Base-by-base conservation (phyloP, 2,113 vertebrate species). In the Alectura lathami region DNA sequence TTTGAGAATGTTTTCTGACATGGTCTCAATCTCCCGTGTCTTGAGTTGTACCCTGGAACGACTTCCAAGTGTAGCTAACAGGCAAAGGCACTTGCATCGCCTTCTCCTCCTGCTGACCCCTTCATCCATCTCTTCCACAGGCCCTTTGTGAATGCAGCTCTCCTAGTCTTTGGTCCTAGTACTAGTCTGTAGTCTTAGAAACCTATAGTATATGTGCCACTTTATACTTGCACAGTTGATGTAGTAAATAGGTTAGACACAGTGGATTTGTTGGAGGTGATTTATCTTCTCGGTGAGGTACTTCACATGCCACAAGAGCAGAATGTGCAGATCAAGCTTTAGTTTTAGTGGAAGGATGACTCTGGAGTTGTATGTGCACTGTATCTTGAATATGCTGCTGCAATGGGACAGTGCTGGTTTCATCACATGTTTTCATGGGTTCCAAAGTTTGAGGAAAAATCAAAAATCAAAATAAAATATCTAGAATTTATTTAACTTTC, bases 141-240 rank as follows among this genome's bases (percentile, higher is more conserved):
- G 75, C 73, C 38, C 16, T 38, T 38, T 38, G 59, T 32, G 26
- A 79, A 68, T 73, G 84, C 17, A 60, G 22, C 30, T 76, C 53
- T 89, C 14, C 32, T 89, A 60, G 38, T 82, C 73, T 73, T 45
- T 72, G 62, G 63, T 75, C 32, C 56, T n/a, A n/a, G n/a, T n/a
- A n/a, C n/a, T n/a, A n/a, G n/a, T n/a, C n/a, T n/a, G 30, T 83
- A 83, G 17, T 40, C 48, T 79, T 82, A 38, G 84, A 68, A 79
- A 73, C 68, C 34, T 32, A 4, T 20, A 53, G 23, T 48, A 1
- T 80, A 51, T 56, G 73, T 86, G 45, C 77, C 79, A 38, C 23
- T 17, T 78, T 63, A 17, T 13, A 50, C 8, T 5, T 21, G 20
- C 36, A 8, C 29, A 47, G 13, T 68, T 79, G 26, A 22, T 60